phyloP scores from a whole-genome alignment of 1,140 invertebrate species.

The Eupristina koningsbergeri region DNA sequence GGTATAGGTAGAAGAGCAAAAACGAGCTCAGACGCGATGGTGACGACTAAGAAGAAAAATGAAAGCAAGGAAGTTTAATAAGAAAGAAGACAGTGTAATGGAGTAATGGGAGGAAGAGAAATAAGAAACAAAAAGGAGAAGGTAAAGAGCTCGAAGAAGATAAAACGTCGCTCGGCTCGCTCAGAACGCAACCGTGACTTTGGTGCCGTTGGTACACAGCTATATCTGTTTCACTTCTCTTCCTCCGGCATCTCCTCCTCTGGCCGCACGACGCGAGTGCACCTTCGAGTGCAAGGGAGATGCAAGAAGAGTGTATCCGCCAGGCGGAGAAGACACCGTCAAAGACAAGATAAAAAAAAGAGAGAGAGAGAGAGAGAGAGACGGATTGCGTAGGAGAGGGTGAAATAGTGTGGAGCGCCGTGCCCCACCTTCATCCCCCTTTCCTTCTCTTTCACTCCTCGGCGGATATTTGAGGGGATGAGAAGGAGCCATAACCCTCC shows the following conservation, averaged over 20 bases:
- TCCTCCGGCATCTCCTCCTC: background rate
- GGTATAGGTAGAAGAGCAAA: background rate
- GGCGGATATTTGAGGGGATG: background rate
- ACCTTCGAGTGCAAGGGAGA: background rate
- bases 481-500: slow-evolving; percentile 22
- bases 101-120: no score
- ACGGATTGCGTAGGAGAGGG: slow-evolving; percentile 52
- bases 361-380: slow-evolving; percentile 57
- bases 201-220: slow-evolving; percentile 24
- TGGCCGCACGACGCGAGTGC: background rate
- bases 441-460: background rate
- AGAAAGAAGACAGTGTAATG: no score
- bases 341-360: slow-evolving; percentile 55
- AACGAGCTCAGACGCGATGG: background rate
- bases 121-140: background rate
- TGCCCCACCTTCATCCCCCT: slow-evolving; percentile 10
- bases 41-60: background rate
- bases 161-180: slow-evolving; percentile 16
- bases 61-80: no score
- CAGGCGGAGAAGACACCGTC: background rate
- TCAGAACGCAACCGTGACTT: background rate
- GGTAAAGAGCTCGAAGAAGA: slow-evolving; percentile 42
- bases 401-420: slow-evolving; percentile 46
- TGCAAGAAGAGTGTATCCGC: background rate
- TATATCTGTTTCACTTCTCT: slow-evolving; percentile 21